Percentiles rank a stretch among this genome's conserved stretches.
Conservation (phyloP, 2,113 vertebrate genomes). For the Urocynchramus pylzowi region DNA sequence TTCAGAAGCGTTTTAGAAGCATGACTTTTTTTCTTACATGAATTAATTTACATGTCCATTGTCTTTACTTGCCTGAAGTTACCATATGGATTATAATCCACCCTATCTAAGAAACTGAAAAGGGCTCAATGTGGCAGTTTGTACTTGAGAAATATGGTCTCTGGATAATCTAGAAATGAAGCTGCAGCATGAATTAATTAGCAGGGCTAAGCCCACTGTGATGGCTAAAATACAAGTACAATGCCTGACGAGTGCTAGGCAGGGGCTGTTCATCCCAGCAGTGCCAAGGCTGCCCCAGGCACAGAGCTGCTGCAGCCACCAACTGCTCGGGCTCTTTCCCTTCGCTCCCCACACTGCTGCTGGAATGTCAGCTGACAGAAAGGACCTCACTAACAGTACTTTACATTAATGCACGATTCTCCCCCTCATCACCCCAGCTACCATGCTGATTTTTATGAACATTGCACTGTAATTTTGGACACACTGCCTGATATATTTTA, state of each 20-base stretch:
- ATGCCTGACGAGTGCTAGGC: background rate
- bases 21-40: background rate
- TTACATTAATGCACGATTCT: background rate
- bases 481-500: background rate
- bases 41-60: background rate
- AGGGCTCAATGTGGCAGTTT: background rate
- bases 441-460: background rate
- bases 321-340: background rate
- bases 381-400: background rate
- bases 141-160: background rate
- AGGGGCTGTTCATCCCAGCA: background rate
- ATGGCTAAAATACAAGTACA: background rate
- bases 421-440: background rate
- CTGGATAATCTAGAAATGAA: background rate
- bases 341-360: background rate
- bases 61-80: background rate
- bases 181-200: conserved; percentile 33
- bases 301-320: background rate
- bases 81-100: background rate
- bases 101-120: background rate
- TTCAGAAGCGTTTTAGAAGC: background rate
- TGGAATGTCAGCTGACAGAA: background rate
- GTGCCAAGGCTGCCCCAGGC: background rate
- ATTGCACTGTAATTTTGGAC: background rate
- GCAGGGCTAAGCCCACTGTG: background rate